phyloP scores from a whole-genome alignment of 2,888 invertebrate species.

The Dicyrtomina minuta region DNA sequence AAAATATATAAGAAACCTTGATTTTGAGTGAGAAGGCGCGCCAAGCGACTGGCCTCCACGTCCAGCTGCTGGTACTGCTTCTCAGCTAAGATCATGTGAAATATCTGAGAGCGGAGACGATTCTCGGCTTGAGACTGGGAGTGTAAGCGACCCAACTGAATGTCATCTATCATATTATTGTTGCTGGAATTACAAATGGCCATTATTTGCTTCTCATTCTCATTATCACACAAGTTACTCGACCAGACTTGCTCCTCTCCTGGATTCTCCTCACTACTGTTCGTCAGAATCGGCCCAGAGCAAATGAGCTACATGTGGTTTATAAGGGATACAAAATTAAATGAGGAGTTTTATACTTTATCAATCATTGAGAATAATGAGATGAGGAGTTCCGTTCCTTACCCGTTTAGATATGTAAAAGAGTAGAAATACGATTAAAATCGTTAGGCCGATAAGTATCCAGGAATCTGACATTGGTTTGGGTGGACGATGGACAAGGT shows the following conservation, averaged over 20 bases:
- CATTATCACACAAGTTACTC: conserved; percentile 5
- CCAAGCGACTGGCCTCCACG: conserved; percentile 37
- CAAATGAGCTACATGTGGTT: conserved; percentile 3
- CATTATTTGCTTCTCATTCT: conserved; percentile 2
- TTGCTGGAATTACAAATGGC: background rate
- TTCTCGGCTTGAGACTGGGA: conserved; percentile 2
- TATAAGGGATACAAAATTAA: background rate
- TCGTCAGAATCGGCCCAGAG: conserved; percentile 14
- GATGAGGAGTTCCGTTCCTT: conserved; percentile 13
- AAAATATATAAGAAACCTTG: too few relatives aligned
- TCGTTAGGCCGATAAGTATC: conserved; percentile 42
- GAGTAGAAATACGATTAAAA: conserved; percentile 42
- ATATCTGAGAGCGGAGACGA: conserved; percentile 11
- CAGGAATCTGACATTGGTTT: conserved; percentile 40
- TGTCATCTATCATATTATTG: background rate
- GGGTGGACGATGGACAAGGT: too few relatives aligned
- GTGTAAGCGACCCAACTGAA: background rate
- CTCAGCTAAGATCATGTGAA: conserved; percentile 15
- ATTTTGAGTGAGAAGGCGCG: conserved; percentile 31
- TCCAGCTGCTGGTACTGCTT: conserved; percentile 27
- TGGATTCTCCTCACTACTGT: conserved; percentile 6
- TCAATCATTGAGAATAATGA: too few relatives aligned
- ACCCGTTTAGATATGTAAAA: conserved; percentile 47
- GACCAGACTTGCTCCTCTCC: background rate
- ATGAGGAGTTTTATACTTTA: background rate